These are phyloP conservation scores for Drosophila lowei DNA, from an alignment of 1,140 invertebrate genomes.

Conservation along the genomic window DNA sequence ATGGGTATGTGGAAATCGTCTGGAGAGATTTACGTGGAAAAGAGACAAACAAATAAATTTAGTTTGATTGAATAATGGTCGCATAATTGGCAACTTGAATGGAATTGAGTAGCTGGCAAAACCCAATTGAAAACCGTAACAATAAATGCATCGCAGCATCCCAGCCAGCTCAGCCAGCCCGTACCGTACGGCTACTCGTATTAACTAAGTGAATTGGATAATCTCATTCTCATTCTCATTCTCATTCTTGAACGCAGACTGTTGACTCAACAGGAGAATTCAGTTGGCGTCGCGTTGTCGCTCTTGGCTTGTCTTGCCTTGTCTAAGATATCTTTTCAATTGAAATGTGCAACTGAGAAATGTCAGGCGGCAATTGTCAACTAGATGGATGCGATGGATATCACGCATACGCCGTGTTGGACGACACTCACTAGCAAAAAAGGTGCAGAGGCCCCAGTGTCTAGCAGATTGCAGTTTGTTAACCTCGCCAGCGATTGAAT, in stretches of 20 bases:
- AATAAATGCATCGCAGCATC: conserved; percentile 14
- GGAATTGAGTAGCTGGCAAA: conserved; percentile 83
- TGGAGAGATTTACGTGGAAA: conserved; percentile 71
- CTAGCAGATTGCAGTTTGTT: conserved; percentile 61
- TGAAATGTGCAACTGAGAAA: conserved; percentile 82
- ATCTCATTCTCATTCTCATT: conserved; percentile 69
- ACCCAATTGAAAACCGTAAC: conserved; percentile 67
- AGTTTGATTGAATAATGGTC: conserved; percentile 83
- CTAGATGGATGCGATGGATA: conserved; percentile 75
- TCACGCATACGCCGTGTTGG: conserved; percentile 61
- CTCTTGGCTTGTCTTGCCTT: neutral
- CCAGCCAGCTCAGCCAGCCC: too few relatives aligned
- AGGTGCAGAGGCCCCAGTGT: neutral
- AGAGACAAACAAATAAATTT: conserved; percentile 83
- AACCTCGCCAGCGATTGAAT: conserved; percentile 53
- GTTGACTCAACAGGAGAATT: conserved; percentile 30
- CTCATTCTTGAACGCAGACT: conserved; percentile 8
- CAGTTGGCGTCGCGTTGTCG: conserved; percentile 52
- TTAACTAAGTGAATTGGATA: conserved; percentile 80
- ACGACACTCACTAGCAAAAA: conserved; percentile 29
- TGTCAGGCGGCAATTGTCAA: conserved; percentile 77
- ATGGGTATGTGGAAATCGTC: conserved; percentile 22
- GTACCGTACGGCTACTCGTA: neutral
- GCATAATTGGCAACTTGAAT: conserved; percentile 83
- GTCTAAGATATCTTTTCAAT: conserved; percentile 64